Conservation (phyloP, 2,888 invertebrate species). For the Ceraclea dissimilis region DNA sequence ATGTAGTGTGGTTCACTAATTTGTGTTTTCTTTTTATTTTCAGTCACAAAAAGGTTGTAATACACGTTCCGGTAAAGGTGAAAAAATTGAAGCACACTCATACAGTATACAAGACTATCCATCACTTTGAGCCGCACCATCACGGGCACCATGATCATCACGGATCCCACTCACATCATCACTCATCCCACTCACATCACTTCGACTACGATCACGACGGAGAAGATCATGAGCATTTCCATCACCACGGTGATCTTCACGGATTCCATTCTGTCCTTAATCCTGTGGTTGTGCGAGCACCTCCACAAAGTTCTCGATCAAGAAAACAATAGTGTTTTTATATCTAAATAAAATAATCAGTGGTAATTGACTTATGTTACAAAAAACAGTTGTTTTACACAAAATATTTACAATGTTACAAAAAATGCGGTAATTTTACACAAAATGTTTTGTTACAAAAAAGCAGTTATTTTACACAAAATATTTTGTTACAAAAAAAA, state of each 20-base stretch:
- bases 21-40: slow-evolving; percentile 15
- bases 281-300: neutral
- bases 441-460: too few relatives aligned
- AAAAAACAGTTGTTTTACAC: too few relatives aligned
- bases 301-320: neutral
- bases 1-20: too few relatives aligned
- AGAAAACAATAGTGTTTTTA: neutral
- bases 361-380: too few relatives aligned
- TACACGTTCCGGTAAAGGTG: slow-evolving; percentile 59
- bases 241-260: slow-evolving; percentile 34
- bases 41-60: slow-evolving; percentile 57
- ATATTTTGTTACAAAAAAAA: too few relatives aligned
- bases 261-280: slow-evolving; percentile 36
- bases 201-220: slow-evolving; percentile 33
- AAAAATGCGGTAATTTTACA: too few relatives aligned
- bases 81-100: slow-evolving; percentile 65
- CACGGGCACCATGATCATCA: slow-evolving; percentile 28
- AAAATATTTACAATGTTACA: too few relatives aligned
- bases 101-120: slow-evolving; percentile 62
- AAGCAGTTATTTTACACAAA: too few relatives aligned
- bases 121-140: slow-evolving; percentile 42
- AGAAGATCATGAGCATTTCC: slow-evolving; percentile 47
- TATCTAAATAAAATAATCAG: neutral
- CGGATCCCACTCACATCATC: slow-evolving; percentile 26
- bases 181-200: slow-evolving; percentile 23